These are phyloP conservation scores for Agapornis canus DNA, from an alignment of 2,797 vertebrate species.

Conservation along the genomic window DNA sequence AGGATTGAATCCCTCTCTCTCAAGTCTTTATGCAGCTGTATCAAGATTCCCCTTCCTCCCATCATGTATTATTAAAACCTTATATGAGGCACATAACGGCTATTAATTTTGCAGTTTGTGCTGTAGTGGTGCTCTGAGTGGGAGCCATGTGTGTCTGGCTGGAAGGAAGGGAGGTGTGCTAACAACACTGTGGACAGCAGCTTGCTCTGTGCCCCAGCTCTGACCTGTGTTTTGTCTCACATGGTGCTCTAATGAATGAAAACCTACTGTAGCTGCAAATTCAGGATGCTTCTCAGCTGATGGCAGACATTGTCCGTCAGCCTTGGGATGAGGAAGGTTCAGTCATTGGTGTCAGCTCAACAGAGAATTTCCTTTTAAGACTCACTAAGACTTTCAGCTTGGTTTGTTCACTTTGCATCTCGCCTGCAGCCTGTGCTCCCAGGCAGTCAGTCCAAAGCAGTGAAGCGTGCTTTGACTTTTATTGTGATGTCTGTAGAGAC, in stretches of 20 bases:
- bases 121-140: background rate
- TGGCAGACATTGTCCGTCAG: background rate
- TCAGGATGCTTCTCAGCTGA: background rate
- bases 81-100: background rate
- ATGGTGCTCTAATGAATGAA: background rate
- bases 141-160: background rate
- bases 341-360: background rate
- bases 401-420: background rate
- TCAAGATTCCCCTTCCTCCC: background rate
- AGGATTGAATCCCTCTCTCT: background rate
- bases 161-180: background rate
- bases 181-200: background rate
- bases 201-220: background rate
- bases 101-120: background rate
- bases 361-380: background rate
- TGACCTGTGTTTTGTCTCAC: fast-evolving
- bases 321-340: background rate
- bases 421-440: background rate
- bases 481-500: background rate
- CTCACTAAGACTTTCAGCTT: background rate
- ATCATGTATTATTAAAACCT: background rate
- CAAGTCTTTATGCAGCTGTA: background rate
- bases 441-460: background rate
- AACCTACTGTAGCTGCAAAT: background rate
- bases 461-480: background rate